Conservation (phyloP, 1,140 invertebrate species). For the Gryllus bimaculatus region DNA sequence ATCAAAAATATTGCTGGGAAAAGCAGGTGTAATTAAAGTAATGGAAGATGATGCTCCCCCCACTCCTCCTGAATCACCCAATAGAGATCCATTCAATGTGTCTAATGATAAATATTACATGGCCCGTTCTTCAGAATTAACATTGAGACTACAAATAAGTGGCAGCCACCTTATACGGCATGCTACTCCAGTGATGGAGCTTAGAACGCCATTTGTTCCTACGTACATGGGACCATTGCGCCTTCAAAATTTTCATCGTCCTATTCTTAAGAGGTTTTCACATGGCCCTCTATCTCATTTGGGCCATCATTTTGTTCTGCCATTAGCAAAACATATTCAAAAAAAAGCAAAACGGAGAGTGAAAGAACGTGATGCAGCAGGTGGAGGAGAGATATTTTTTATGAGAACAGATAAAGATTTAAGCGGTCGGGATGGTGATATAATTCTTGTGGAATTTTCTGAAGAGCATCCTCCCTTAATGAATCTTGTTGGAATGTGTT, state of each 20-base stretch:
- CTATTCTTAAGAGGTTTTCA: conserved; percentile 77
- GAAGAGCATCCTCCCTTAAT: conserved; percentile 96
- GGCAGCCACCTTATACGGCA: conserved; percentile 87
- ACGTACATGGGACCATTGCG: conserved; percentile 76
- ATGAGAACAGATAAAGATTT: conserved; percentile 96
- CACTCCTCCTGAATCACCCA: conserved; percentile 77
- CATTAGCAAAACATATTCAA: conserved; percentile 82
- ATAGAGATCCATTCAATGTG: conserved; percentile 95
- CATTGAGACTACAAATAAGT: conserved; percentile 64
- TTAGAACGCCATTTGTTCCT: conserved; percentile 91
- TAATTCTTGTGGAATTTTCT: conserved; percentile 90
- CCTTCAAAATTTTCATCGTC: conserved; percentile 88
- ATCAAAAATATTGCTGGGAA: conserved; percentile 89
- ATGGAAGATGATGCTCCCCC: conserved; percentile 82
- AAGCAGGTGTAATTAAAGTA: conserved; percentile 91
- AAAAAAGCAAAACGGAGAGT: conserved; percentile 91
- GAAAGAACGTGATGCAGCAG: conserved; percentile 82
- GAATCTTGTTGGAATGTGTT: conserved; percentile 97
- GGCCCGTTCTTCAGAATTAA: conserved; percentile 72
- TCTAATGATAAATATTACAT: conserved; percentile 96
- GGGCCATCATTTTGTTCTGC: conserved; percentile 63
- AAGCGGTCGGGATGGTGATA: conserved; percentile 87
- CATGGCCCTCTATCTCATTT: conserved; percentile 64
- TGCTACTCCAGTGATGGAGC: conserved; percentile 92
- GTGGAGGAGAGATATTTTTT: conserved; percentile 97